Evolutionary conservation across 1,140 invertebrate species (phyloP), one percentile per base, ranked within the genome.

Genomic region (Drosophila ercepeae): DNA sequence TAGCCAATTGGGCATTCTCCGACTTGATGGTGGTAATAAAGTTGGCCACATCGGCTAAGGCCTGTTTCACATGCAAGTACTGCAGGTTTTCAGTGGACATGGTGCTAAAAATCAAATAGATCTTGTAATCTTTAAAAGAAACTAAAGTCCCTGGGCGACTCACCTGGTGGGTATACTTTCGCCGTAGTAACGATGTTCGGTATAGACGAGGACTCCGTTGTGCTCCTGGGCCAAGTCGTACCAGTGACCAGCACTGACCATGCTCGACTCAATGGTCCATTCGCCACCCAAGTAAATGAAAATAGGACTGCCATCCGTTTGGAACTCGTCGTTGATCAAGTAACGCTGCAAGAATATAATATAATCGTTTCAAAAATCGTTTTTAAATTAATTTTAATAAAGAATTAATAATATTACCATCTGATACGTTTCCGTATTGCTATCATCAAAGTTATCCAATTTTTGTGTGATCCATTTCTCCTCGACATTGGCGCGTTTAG

Each of bases 121-220:
- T 18, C 6, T 14, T 6, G 34, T 48, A 14, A 4, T 21, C 11
- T 5, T n/a, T 1, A 8, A 9, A 25, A 13, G 3, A 0, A 13
- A 18, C 1, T 11, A 23, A 61, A 11, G 16, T 7, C 8, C 8
- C 0, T 6, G 1, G 6, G 14, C 1, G 1, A 75, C 46, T 61
- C 2, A 67, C 63, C 46, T 7, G n/a, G 94, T 94, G 1, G 96
- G 96, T 60, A 93, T 92, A 91, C 95, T 97, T 75, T 95, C 78
- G 13, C 96, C 96, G 90, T 97, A 97, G 90, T 94, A 97, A 63
- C 96, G 93, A 91, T 97, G 96, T 90, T 97, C 96, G 11, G 96
- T 93, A 48, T 94, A 94, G 79, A 94, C 93, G 39, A 95, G 88
- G 2, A 92, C 92, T 13, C 95, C 96, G 6, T 93, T 92, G 70